A percentile compares a stretch with the other conserved stretches of the same genome.
These are phyloP conservation scores for Nasonia giraulti DNA, from an alignment of 1,140 invertebrate species.

Conservation along the genomic window DNA sequence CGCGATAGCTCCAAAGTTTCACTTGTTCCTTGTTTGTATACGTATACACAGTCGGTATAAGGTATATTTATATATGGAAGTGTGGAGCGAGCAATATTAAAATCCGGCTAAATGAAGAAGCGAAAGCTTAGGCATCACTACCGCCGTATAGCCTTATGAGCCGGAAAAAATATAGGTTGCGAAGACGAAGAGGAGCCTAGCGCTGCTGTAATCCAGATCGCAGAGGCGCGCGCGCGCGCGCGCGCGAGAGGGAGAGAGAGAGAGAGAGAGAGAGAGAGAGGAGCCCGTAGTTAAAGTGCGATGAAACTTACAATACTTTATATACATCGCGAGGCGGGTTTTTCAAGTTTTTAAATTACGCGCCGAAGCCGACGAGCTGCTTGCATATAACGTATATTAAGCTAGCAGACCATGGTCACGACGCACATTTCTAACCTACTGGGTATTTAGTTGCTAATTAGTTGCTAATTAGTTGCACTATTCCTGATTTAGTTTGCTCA, in stretches of 20 bases:
- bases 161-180: not conserved
- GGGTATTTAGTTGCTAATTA: too few species aligned
- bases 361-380: not conserved
- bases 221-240: not conserved
- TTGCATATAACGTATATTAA: too few species aligned
- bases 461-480: too few species aligned
- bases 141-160: not conserved
- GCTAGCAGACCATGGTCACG: too few species aligned
- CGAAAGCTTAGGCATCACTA: not conserved
- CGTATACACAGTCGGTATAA: not conserved
- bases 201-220: not conserved
- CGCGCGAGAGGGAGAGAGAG: too few species aligned
- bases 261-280: too few species aligned
- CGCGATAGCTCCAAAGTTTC: not conserved
- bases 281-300: not conserved
- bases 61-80: not conserved
- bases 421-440: too few species aligned
- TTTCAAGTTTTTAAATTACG: conserved; percentile 18
- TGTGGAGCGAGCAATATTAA: not conserved
- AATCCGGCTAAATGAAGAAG: not conserved
- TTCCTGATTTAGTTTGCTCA: too few species aligned
- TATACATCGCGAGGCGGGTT: not conserved
- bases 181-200: not conserved
- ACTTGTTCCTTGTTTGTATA: not conserved
- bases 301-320: conserved; percentile 18